Evolutionary conservation across 2,888 invertebrate genomes (phyloP), one percentile per base, ranked within the genome.

Genomic region (Brachypalpus laphriformis): DNA sequence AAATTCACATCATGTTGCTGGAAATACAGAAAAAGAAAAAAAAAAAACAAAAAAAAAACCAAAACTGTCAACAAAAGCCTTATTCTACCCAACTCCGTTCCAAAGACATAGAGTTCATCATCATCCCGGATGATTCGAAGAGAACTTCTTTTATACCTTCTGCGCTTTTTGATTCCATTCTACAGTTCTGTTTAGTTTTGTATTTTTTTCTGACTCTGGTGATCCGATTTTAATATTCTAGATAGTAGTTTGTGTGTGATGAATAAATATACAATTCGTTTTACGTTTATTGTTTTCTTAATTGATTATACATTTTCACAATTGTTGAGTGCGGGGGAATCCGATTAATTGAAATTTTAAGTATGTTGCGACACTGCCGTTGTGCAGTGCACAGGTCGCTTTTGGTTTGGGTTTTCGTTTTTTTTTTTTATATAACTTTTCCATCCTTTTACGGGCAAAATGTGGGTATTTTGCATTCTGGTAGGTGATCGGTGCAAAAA

Each of bases 141-240:
- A 74, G 72, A 22, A 45, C 75, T 75, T 66, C 63, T 63, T 65
- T 45, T 88, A 59, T 40, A 42, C 28, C 42, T 20, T 61, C 51
- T 66, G 25, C 87, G 87, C 88, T 89, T 89, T 88, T 89, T 88
- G 87, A 87, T 82, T 70, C 63, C 28, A 22, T 54, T 47, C 51
- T 45, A 18, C 45, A 20, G 42, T 57, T 28, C 18, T 20, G 14
- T 51, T 31, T 34, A 57, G 74, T 20, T 70, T 49, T 22, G 9
- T 56, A 25, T 49, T 65, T 28, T 68, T 70, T 61, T 45, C 16
- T 59, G 57, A 87, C 88, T 88, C 89, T 87, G 88, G 90, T 91
- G 91, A 91, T 91, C 91, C 91, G 91, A 91, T 91, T 91, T 91
- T 91, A 91, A 91, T 91, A 91, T 91, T 91, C 91, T 91, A 91